These are phyloP conservation scores for Notothenia rossii DNA, from an alignment of 2,113 vertebrate species.

Conservation along the genomic window DNA sequence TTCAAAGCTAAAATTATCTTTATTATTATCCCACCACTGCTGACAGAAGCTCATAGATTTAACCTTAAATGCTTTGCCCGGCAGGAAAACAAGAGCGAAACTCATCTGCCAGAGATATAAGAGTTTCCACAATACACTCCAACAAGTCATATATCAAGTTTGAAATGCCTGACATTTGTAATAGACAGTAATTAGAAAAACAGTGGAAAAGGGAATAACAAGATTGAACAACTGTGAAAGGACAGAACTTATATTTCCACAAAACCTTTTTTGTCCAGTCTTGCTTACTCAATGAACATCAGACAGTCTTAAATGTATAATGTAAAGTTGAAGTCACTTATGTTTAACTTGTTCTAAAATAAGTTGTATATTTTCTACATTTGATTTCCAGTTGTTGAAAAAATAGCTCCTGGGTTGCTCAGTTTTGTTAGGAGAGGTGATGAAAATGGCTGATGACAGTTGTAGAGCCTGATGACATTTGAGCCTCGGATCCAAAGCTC, in stretches of 20 bases:
- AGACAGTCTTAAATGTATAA: slow-evolving; percentile 36
- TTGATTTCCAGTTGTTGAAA: slow-evolving; percentile 47
- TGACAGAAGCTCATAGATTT: slow-evolving; percentile 23
- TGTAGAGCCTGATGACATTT: slow-evolving; percentile 46
- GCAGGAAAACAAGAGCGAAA: slow-evolving; percentile 43
- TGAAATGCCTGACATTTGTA: slow-evolving; percentile 19
- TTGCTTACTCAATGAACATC: slow-evolving; percentile 22
- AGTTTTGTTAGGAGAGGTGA: slow-evolving; percentile 40
- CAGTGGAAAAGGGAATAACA: slow-evolving; percentile 28
- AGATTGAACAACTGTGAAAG: slow-evolving; percentile 39
- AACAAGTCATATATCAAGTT: slow-evolving; percentile 15
- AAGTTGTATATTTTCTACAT: slow-evolving; percentile 35
- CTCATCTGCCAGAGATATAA: slow-evolving; percentile 16
- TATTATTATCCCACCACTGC: slow-evolving; percentile 34
- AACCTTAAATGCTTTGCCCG: slow-evolving; percentile 23
- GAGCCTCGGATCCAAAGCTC: slow-evolving; percentile 28
- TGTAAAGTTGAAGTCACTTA: slow-evolving; percentile 44
- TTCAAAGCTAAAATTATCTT: slow-evolving; percentile 60
- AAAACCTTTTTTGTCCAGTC: not conserved
- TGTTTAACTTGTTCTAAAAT: slow-evolving; percentile 22
- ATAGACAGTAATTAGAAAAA: slow-evolving; percentile 40
- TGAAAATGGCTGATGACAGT: slow-evolving; percentile 48
- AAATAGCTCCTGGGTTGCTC: slow-evolving; percentile 11
- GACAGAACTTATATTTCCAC: slow-evolving; percentile 34
- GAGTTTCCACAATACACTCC: slow-evolving; percentile 25